Conservation (phyloP, 2,797 vertebrate species). For the Pangasius larnaudii region DNA sequence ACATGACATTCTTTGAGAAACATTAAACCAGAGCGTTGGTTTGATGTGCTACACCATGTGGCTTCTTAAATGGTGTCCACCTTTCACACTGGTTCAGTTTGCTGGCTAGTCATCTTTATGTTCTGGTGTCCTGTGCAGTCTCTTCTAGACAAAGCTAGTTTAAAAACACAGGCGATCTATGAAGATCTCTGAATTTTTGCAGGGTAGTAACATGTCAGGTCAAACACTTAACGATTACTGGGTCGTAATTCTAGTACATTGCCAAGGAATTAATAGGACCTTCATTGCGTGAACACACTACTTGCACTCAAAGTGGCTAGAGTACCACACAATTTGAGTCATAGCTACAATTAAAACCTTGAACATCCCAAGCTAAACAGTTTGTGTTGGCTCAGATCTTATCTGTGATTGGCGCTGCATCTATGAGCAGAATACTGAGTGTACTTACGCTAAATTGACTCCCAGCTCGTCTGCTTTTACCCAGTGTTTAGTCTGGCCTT, state of each 20-base stretch:
- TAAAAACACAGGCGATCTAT: neutral
- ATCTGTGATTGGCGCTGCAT: neutral
- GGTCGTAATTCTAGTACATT: neutral
- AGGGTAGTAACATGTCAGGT: neutral
- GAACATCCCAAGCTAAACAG: slow-evolving; percentile 12
- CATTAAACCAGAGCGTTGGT: neutral
- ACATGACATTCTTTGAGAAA: slow-evolving; percentile 19
- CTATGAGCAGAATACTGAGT: neutral
- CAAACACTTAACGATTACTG: neutral
- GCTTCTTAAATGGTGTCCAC: neutral
- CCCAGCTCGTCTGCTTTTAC: slow-evolving; percentile 9
- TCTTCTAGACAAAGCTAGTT: neutral
- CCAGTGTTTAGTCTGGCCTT: slow-evolving; percentile 39
- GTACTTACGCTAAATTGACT: neutral
- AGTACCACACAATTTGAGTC: neutral
- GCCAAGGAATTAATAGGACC: neutral
- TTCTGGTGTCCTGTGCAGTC: neutral
- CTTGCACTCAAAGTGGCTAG: neutral
- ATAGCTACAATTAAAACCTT: neutral
- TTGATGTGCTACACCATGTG: slow-evolving; percentile 5
- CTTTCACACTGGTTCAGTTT: neutral
- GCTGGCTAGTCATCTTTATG: neutral
- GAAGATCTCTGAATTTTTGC: neutral
- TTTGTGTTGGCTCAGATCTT: neutral
- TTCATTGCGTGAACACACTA: neutral